These are phyloP conservation scores for Rhinolophus sinicus DNA, from an alignment of 2,113 vertebrate genomes.

Conservation along the genomic window DNA sequence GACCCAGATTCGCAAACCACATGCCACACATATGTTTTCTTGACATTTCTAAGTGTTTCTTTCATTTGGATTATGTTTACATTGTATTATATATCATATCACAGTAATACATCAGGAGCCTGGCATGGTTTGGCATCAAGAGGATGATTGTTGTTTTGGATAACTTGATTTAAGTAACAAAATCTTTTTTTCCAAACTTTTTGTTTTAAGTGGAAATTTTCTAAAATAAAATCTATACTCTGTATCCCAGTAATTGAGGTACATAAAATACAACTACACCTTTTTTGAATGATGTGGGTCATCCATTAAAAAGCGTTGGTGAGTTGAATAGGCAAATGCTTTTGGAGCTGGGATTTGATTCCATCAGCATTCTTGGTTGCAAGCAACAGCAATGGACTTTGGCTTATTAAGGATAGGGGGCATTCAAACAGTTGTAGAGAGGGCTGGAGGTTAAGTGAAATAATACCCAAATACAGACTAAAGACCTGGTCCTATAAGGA, in stretches of 20 bases:
- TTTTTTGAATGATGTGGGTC: background rate
- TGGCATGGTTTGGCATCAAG: background rate
- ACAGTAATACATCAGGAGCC: background rate
- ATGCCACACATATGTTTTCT: background rate
- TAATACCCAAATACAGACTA: background rate
- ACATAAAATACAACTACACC: background rate
- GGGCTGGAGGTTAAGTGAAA: background rate
- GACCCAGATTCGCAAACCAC: background rate
- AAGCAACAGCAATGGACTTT: background rate
- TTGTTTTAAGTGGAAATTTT: constrained; percentile 41
- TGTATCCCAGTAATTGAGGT: background rate
- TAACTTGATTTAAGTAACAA: constrained; percentile 9
- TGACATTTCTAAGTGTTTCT: background rate
- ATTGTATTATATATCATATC: background rate
- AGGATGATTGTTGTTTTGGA: background rate
- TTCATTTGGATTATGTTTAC: background rate
- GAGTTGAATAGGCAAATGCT: background rate
- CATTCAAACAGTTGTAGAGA: background rate
- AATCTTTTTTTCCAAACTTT: background rate
- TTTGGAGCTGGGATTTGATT: constrained; percentile 46
- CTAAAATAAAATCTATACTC: background rate
- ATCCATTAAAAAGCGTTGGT: background rate
- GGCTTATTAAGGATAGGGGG: background rate
- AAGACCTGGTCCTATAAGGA: background rate
- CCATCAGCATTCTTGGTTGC: background rate